Conservation (phyloP, 2,888 invertebrate genomes). For the Macroteleia sp. region DNA sequence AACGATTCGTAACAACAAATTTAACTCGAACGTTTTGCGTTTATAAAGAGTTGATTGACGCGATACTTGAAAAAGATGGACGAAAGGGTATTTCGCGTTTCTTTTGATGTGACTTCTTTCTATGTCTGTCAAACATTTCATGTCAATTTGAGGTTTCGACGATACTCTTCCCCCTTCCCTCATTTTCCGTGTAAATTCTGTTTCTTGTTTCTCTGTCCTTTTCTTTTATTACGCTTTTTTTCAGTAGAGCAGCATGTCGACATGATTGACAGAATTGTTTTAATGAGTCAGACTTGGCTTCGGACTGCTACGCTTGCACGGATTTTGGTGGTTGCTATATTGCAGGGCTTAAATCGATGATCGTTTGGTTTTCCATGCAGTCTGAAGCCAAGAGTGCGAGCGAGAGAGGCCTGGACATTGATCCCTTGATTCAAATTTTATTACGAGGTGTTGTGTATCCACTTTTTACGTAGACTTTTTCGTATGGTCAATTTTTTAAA, state of each 20-base stretch:
- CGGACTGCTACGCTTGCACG: constrained; percentile 58
- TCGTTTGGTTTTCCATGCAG: constrained; percentile 44
- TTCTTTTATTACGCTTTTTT: background rate
- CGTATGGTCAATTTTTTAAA: constrained; percentile 31
- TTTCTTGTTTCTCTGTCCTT: too few species aligned
- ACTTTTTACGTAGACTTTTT: constrained; percentile 26
- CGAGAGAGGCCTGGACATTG: constrained; percentile 47
- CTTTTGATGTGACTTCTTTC: constrained; percentile 62
- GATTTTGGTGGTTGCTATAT: constrained; percentile 60
- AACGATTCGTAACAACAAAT: constrained; percentile 66
- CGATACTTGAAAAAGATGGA: constrained; percentile 54
- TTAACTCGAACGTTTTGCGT: constrained; percentile 59
- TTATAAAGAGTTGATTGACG: constrained; percentile 64
- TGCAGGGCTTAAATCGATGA: constrained; percentile 55
- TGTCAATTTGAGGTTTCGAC: constrained; percentile 48
- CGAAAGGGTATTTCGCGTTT: constrained; percentile 46
- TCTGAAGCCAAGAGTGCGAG: constrained; percentile 42
- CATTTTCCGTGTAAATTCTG: too few species aligned
- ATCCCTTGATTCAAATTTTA: constrained; percentile 38
- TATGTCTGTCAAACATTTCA: constrained; percentile 52
- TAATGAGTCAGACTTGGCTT: constrained; percentile 57
- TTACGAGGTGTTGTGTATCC: constrained; percentile 49
- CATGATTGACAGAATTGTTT: constrained; percentile 62
- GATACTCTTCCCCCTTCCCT: too few species aligned
- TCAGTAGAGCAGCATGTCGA: constrained; percentile 18